Evolutionary conservation across 2,888 invertebrate species (phyloP).

Genomic region (Hydraecia micacea): DNA sequence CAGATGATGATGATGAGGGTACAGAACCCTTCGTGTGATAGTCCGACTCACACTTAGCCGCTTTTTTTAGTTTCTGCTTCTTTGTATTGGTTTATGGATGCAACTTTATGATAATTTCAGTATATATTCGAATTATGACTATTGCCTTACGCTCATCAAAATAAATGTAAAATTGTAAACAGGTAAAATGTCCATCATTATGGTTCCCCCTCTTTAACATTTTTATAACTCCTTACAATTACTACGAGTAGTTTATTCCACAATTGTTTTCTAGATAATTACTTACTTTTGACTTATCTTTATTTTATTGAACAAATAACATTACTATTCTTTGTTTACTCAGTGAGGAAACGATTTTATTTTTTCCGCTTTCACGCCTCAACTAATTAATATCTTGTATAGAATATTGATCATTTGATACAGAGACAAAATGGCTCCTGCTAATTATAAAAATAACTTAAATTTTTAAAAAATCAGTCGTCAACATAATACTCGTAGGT

Average conservation of each 20-base stretch:
- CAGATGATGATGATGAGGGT: no score
- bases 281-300: constrained; percentile 3
- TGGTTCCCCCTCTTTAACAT: constrained; percentile 16
- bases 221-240: constrained; percentile 14
- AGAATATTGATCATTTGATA: not conserved
- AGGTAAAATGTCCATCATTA: not conserved
- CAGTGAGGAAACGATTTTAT: not conserved
- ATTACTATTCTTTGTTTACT: not conserved
- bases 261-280: constrained; percentile 19
- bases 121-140: not conserved
- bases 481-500: no score
- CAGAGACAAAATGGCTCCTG: not conserved
- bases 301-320: not conserved
- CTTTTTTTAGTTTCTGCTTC: not conserved
- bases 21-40: not conserved
- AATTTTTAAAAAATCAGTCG: no score
- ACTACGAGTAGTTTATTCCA: constrained; percentile 4
- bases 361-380: not conserved
- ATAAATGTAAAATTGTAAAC: not conserved
- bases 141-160: not conserved
- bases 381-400: not conserved
- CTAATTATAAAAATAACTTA: not conserved
- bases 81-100: not conserved
- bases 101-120: not conserved
- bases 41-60: no score